These are phyloP conservation scores for Bovichtus variegatus DNA, from an alignment of 2,797 vertebrate species.

Conservation along the genomic window DNA sequence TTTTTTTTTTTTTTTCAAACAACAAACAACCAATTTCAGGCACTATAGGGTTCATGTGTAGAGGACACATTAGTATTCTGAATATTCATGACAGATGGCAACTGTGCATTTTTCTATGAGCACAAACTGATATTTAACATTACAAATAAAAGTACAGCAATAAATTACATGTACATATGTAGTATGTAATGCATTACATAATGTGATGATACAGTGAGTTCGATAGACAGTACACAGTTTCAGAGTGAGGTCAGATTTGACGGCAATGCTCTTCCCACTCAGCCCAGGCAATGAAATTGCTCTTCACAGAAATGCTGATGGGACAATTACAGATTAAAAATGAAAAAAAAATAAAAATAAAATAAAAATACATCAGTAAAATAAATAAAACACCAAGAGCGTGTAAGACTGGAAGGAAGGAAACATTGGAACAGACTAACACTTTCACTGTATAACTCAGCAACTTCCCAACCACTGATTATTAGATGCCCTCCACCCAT, in stretches of 20 bases:
- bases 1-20: constrained; percentile 7
- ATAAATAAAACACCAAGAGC: constrained; percentile 61
- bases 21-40: constrained; percentile 56
- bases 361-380: constrained; percentile 52
- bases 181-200: constrained; percentile 58
- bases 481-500: constrained; percentile 4
- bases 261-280: constrained; percentile 14
- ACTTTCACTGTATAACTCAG: constrained; percentile 45
- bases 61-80: constrained; percentile 37
- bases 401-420: constrained; percentile 63
- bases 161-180: constrained; percentile 42
- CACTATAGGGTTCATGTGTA: constrained; percentile 66
- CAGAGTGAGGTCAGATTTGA: constrained; percentile 64
- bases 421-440: constrained; percentile 40
- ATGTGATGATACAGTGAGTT: constrained; percentile 31
- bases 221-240: constrained; percentile 49
- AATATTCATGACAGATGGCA: constrained; percentile 27
- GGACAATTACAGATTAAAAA: constrained; percentile 41
- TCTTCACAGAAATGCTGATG: constrained; percentile 38
- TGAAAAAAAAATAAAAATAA: constrained; percentile 28
- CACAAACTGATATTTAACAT: constrained; percentile 45
- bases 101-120: constrained; percentile 41
- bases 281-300: constrained; percentile 17
- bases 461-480: constrained; percentile 29
- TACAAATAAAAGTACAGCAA: constrained; percentile 58